A percentile compares a stretch with the other conserved stretches of the same genome.
Evolutionary conservation across 2,113 vertebrate genomes (phyloP).

Genomic region (Salminus brasiliensis): DNA sequence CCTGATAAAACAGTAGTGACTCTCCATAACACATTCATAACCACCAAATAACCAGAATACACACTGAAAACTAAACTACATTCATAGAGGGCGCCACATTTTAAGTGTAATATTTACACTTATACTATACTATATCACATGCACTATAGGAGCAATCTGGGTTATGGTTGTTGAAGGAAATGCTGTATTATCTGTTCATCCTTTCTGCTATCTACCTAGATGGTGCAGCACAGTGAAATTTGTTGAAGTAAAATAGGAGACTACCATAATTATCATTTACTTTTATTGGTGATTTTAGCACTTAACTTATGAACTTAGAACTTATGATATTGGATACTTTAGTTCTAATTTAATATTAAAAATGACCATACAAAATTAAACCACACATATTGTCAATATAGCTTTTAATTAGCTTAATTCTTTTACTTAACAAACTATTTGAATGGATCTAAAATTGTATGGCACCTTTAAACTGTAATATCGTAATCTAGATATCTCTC

Average conservation of each 20-base stretch:
- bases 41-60: neutral
- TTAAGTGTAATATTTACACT: neutral
- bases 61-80: neutral
- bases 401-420: too few species aligned
- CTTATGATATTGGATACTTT: too few species aligned
- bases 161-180: too few species aligned
- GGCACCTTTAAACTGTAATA: too few species aligned
- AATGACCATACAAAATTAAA: too few species aligned
- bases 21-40: neutral
- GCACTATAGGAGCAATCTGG: neutral
- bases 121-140: neutral
- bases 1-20: constrained; percentile 68
- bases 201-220: neutral
- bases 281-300: neutral
- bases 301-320: neutral
- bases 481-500: neutral
- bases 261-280: neutral
- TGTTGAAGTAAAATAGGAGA: neutral
- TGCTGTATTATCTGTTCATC: neutral
- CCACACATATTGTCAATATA: too few species aligned
- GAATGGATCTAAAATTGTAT: too few species aligned
- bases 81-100: neutral
- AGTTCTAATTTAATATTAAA: too few species aligned
- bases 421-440: too few species aligned
- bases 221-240: neutral